A percentile compares a stretch with the other conserved stretches of the same genome.
Evolutionary conservation across 2,797 vertebrate species (phyloP).

Genomic region (Mastacembelus armatus): DNA sequence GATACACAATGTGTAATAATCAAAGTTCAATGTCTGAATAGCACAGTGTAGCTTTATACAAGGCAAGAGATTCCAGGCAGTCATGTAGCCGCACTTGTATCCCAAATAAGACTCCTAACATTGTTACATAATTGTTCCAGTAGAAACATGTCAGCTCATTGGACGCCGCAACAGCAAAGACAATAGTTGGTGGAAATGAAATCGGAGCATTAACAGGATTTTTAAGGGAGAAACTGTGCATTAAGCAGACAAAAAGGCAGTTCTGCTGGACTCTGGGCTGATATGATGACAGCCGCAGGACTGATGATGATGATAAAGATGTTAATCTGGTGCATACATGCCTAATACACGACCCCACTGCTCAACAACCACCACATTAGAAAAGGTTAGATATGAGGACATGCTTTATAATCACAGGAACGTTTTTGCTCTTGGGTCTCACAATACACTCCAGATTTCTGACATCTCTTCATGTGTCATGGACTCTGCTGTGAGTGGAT

Average conservation of each 20-base stretch:
- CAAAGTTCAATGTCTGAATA: constrained; percentile 1
- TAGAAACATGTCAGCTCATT: constrained; percentile 1
- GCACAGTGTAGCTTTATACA: constrained; percentile 10
- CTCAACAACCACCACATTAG: constrained; percentile 13
- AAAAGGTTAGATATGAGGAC: constrained; percentile 13
- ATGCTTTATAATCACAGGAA: constrained; percentile 28
- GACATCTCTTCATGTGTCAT: background rate
- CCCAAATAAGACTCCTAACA: background rate
- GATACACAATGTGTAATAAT: constrained; percentile 31
- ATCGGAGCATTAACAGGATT: constrained; percentile 59
- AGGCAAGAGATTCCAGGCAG: constrained; percentile 17
- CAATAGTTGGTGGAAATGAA: constrained; percentile 50
- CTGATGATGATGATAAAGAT: constrained; percentile 37
- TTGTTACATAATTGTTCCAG: constrained; percentile 44
- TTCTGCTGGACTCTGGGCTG: constrained; percentile 6
- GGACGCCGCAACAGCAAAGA: constrained; percentile 1
- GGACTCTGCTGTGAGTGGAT: background rate
- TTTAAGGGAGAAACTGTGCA: constrained; percentile 34
- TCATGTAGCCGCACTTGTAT: background rate
- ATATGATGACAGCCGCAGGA: constrained; percentile 5
- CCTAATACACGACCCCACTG: constrained; percentile 24
- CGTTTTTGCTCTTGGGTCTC: constrained; percentile 22
- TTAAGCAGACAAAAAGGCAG: constrained; percentile 17
- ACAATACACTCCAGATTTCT: background rate
- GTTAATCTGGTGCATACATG: constrained; percentile 52